Conservation (phyloP, 2,888 invertebrate genomes). For the Dicroscelio sp. region DNA sequence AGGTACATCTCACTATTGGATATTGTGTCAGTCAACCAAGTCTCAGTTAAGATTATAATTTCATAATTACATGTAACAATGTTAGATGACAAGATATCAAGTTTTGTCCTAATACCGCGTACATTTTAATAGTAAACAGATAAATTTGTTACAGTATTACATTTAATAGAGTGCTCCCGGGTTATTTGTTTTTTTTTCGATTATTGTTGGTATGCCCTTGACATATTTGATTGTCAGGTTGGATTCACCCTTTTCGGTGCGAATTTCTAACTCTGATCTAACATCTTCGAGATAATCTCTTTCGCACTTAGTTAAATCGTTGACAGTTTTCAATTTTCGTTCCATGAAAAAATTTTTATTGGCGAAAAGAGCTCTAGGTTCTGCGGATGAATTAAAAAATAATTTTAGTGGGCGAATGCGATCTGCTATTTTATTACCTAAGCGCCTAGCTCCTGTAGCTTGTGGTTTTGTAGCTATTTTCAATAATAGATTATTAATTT, state of each 20-base stretch:
- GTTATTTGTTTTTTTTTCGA: neutral
- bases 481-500: too few relatives aligned
- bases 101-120: neutral
- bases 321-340: neutral
- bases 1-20: neutral
- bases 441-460: neutral
- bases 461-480: too few relatives aligned
- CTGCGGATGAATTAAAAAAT: neutral
- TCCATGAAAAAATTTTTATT: neutral
- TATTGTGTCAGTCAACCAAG: neutral
- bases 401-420: neutral
- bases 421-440: neutral
- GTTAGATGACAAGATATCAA: neutral
- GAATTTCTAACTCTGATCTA: neutral
- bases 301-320: neutral
- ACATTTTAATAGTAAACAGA: neutral
- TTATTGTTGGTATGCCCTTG: neutral
- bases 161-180: neutral
- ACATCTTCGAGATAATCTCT: neutral
- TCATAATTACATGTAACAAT: neutral
- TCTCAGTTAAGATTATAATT: neutral
- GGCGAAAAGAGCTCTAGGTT: neutral
- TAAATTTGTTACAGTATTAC: neutral
- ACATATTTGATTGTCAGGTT: neutral
- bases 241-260: neutral